Evolutionary conservation across 2,888 invertebrate species (phyloP), one percentile per base, ranked within the genome.

Genomic region (Calephelis perditalis): DNA sequence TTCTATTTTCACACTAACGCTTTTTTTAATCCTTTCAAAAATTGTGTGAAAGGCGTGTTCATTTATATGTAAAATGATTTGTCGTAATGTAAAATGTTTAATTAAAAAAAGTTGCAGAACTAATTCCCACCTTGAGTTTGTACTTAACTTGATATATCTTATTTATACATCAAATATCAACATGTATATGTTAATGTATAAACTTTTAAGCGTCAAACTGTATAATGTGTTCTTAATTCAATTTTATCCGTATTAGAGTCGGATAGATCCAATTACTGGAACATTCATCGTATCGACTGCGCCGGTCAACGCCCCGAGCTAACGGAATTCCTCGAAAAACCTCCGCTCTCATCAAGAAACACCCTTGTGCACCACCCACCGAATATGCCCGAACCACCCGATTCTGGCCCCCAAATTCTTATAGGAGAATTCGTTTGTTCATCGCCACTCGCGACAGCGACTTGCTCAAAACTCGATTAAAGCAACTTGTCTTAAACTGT

Each of bases 271-370:
- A 88, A 87, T 87, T 87, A 87, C 83, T 84, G 75, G 81, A 80
- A 78, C 78, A 84, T 81, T 81, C 80, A 82, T 84, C 81, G 84
- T 82, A 86, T 85, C 84, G 86, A 83, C 83, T 79, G 77, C 80
- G 82, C 75, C 84, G 88, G 86, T 82, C 86, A 78, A 75, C 77
- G 84, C 75, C 81, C 86, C 73, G 70, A 82, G 82, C 86, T 85
- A 86, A 86, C 86, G 82, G 86, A 86, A 84, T 87, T 85, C 82
- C 79, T 80, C 85, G 87, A 88, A 90, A 89, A 90, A 89, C 84
- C 86, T 86, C 78, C 52, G 52, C 80, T 76, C 89, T 90, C 88
- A 90, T 90, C 89, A 90, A 88, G 88, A 77, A 82, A 76, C 81
- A 70, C 78, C 77, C 69, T 63, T 56, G 58, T 60, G 80, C 81